Conservation (phyloP, 2,888 invertebrate genomes). For the Heliconius ethilla region DNA sequence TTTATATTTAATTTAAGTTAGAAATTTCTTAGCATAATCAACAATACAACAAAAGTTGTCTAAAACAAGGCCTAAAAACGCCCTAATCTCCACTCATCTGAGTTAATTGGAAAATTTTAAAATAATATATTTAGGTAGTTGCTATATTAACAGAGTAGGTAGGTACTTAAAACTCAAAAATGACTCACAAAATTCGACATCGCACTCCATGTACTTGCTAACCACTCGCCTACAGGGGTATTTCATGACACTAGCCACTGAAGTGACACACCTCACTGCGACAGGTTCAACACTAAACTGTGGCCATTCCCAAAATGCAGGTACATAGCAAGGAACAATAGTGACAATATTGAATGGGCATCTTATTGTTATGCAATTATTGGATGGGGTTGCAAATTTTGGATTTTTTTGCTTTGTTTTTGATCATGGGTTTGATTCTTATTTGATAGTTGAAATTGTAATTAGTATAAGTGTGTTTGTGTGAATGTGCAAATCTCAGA, state of each 20-base stretch:
- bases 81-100: too few species aligned
- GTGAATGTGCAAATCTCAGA: too few species aligned
- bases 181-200: conserved; percentile 66
- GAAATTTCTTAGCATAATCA: too few species aligned
- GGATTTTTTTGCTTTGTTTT: neutral
- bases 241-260: conserved; percentile 61
- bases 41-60: neutral
- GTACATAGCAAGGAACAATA: conserved; percentile 55
- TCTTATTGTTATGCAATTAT: conserved; percentile 44
- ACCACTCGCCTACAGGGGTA: conserved; percentile 64
- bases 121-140: too few species aligned
- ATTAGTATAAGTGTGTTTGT: neutral
- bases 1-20: too few species aligned
- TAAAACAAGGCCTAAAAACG: neutral
- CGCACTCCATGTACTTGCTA: conserved; percentile 57
- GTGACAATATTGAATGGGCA: conserved; percentile 57
- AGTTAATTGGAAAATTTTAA: too few species aligned
- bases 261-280: conserved; percentile 62
- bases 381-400: conserved; percentile 33
- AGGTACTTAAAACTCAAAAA: conserved; percentile 5
- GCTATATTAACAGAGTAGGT: neutral
- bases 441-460: neutral
- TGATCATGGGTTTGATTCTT: neutral
- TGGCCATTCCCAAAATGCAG: conserved; percentile 77
- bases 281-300: conserved; percentile 74